These are phyloP conservation scores for Aplidium turbinatum DNA, from an alignment of 23 tunicate genomes.

Conservation along the genomic window DNA sequence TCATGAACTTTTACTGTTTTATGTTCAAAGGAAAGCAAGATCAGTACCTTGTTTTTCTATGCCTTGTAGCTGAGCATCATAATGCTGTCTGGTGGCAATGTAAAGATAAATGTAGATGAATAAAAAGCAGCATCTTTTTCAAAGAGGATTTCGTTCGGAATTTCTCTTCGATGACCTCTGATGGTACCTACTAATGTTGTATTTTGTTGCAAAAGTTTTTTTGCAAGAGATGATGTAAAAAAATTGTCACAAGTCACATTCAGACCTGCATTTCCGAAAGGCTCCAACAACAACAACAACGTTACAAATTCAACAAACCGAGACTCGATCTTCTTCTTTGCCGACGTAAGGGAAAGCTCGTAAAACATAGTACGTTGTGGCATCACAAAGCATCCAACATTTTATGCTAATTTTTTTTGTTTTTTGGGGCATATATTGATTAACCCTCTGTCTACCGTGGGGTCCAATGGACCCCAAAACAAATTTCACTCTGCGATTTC, in stretches of 20 bases:
- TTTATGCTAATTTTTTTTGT: conserved; percentile 1
- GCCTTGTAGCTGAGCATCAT: conserved; percentile 33
- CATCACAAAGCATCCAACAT: neutral
- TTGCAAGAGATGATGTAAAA: conserved; percentile 16
- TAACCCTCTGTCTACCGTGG: too few relatives aligned
- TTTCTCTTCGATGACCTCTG: conserved; percentile 34
- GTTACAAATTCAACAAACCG: neutral
- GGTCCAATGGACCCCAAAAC: too few relatives aligned
- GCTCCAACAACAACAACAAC: neutral
- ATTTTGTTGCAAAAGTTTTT: conserved; percentile 12
- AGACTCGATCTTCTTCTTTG: conserved; percentile 1
- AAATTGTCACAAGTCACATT: conserved; percentile 26
- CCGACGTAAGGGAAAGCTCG: neutral
- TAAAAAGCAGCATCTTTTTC: neutral
- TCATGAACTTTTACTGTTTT: conserved; percentile 16
- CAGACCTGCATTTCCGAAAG: conserved; percentile 10
- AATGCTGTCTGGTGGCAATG: conserved; percentile 12
- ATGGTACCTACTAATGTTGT: conserved; percentile 23
- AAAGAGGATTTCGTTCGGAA: conserved; percentile 24
- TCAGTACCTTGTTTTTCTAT: conserved; percentile 17
- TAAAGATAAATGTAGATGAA: neutral
- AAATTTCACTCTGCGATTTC: too few relatives aligned
- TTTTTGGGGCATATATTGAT: conserved; percentile 23
- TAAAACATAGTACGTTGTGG: neutral
- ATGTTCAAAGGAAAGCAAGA: conserved; percentile 25